Evolutionary conservation across 37 sponge, comb jelly and placozoan species (phyloP), one percentile per base, ranked within the genome.

Genomic region (Beroe ovata): DNA sequence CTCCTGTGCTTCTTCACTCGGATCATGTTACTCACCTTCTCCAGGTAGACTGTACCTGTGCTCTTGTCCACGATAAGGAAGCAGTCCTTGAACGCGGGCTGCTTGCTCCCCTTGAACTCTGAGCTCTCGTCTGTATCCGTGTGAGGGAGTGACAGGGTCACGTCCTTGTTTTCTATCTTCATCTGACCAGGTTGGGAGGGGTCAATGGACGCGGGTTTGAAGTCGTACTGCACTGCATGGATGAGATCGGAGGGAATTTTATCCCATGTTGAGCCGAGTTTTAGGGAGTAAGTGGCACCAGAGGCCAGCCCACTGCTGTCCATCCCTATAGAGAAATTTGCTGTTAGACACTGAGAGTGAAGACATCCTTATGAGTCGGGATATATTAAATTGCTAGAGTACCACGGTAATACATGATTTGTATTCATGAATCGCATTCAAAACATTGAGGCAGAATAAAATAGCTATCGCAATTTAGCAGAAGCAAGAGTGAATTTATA

Each of bases 41-140:
- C 84, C 54, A 77, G 21, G 23, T 39, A 42, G 1, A 77, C 38
- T 8, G 84, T 77, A 1, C 33, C 33, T 1, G 47, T 77, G 14
- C 54, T 54, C 38, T 77, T 42, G 54, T 77, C 84, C 23, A 77
- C 84, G 54, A 77, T 42, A 0, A 77, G 54, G 38, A 77, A 77
- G 33, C 84, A 77, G 47, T 77, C 84, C 38, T 77, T 77, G n/a
- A n/a, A 54, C 23, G 84, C 38, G 25, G 20, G 84, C 29, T 77
- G 84, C 41, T 42, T 39, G 84, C 41, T 77, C 14, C 84, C 84
- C 84, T 77, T 39, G 38, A 77, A 77, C 84, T 77, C 84, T 40
- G 54, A 42, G 41, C 84, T 42, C 84, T 77, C 84, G 22, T 77
- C 54, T 32, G 42, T 77, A 29, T 77, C 84, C 84, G 20, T 77